phyloP scores from a whole-genome alignment of 2,888 invertebrate genomes.

The Entomobrya multifasciata region DNA sequence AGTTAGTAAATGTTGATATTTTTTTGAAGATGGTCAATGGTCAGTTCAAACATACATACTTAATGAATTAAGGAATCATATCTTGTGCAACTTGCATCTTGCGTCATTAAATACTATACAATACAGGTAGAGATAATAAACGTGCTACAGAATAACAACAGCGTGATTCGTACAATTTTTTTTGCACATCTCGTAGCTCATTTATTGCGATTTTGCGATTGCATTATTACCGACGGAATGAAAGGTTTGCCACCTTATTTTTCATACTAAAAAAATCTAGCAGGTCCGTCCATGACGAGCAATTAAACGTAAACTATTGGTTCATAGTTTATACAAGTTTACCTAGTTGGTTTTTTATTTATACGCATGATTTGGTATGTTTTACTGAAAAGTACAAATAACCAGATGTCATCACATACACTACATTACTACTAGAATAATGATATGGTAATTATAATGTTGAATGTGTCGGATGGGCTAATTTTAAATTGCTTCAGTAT shows the following conservation, averaged over 20 bases:
- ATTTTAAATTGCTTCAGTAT: too few relatives aligned
- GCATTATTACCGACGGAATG: not conserved
- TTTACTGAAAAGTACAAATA: too few relatives aligned
- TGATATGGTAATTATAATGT: too few relatives aligned
- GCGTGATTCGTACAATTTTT: not conserved
- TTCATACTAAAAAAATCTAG: too few relatives aligned
- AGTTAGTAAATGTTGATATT: slow-evolving; percentile 21
- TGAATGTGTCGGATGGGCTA: too few relatives aligned
- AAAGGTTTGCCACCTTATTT: not conserved
- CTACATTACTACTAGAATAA: too few relatives aligned
- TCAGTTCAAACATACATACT: slow-evolving; percentile 21
- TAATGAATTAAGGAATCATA: slow-evolving; percentile 41
- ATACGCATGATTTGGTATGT: too few relatives aligned
- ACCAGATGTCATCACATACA: too few relatives aligned
- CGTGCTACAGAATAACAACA: not conserved
- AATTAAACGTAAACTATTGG: not conserved
- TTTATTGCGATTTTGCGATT: slow-evolving; percentile 7
- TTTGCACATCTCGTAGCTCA: not conserved
- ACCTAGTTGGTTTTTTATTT: not conserved
- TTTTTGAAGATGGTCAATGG: slow-evolving; percentile 33
- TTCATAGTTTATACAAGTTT: not conserved
- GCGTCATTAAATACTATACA: slow-evolving; percentile 15
- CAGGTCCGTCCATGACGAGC: not conserved
- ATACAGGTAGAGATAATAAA: not conserved
- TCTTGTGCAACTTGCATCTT: slow-evolving; percentile 40